Percentiles rank a stretch among this genome's conserved stretches.
phyloP scores from a whole-genome alignment of 2,797 vertebrate species.

The Sarcoramphus papa region DNA sequence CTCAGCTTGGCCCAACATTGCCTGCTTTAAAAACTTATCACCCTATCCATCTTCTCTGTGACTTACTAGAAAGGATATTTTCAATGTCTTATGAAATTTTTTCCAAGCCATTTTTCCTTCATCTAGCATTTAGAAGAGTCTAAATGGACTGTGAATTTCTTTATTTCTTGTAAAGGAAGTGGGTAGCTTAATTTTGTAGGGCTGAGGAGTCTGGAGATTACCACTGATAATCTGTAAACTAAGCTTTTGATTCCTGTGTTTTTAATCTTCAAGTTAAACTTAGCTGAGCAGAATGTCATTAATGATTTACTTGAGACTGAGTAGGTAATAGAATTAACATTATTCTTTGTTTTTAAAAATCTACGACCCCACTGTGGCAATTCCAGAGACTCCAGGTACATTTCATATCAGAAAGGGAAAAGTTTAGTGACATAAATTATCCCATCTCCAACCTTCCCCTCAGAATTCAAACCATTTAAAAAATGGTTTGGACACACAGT shows the following conservation, averaged over 20 bases:
- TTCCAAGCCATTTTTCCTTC: not conserved
- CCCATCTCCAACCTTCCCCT: not conserved
- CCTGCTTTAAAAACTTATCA: constrained; percentile 27
- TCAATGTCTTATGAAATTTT: not conserved
- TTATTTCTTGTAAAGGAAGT: constrained; percentile 1
- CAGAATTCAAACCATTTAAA: not conserved
- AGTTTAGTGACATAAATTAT: not conserved
- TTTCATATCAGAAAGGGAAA: not conserved
- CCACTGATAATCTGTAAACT: not conserved
- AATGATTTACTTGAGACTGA: not conserved
- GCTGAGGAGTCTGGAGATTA: not conserved
- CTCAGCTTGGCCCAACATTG: constrained; percentile 18
- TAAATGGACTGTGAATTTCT: constrained; percentile 9
- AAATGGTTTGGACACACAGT: not conserved
- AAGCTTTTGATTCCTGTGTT: not conserved
- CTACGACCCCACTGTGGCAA: not conserved
- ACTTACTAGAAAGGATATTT: constrained; percentile 16
- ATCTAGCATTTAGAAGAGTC: not conserved
- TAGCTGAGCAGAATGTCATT: not conserved
- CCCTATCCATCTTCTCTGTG: constrained; percentile 19
- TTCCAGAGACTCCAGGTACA: not conserved
- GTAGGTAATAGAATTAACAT: not conserved
- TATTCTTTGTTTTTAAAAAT: not conserved
- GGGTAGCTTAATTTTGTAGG: not conserved
- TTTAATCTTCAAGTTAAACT: not conserved